Conservation (phyloP, 2,113 vertebrate species). For the Tetraodon nigroviridis region DNA sequence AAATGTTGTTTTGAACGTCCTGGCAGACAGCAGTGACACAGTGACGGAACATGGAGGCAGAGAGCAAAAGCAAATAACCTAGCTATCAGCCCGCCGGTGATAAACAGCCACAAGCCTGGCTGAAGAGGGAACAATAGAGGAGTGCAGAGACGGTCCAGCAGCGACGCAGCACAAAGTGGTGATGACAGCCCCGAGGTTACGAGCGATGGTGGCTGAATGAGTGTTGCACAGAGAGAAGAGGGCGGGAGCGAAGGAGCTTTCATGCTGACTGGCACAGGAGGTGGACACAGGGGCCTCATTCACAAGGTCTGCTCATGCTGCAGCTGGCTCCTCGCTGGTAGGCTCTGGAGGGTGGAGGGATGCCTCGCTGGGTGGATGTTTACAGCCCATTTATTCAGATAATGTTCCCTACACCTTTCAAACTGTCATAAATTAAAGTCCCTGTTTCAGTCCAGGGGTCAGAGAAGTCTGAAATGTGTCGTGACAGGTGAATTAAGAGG, state of each 20-base stretch:
- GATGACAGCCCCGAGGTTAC: conserved; percentile 66
- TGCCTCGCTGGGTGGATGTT: conserved; percentile 26
- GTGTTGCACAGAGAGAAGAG: conserved; percentile 55
- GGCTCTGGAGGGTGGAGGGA: conserved; percentile 43
- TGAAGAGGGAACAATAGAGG: conserved; percentile 64
- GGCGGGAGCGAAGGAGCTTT: conserved; percentile 46
- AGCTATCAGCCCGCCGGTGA: conserved; percentile 60
- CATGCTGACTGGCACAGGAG: conserved; percentile 60
- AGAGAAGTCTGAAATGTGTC: no score
- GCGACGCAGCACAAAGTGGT: conserved; percentile 68
- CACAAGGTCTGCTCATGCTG: conserved; percentile 23
- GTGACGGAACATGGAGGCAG: conserved; percentile 55
- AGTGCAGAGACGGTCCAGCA: conserved; percentile 50
- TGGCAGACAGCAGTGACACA: conserved; percentile 21
- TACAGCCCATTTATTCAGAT: conserved; percentile 16
- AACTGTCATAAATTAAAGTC: background rate
- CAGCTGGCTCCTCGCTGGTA: conserved; percentile 32
- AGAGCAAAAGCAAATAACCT: conserved; percentile 62
- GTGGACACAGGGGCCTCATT: conserved; percentile 45
- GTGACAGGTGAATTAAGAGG: no score
- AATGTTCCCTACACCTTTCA: background rate
- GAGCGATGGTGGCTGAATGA: conserved; percentile 67
- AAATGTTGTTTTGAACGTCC: no score
- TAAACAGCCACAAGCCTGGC: conserved; percentile 68
- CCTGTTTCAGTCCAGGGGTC: no score